Evolutionary conservation across 2,113 vertebrate species (phyloP), one percentile per base, ranked within the genome.

Genomic region (Acrocephalus kingi): DNA sequence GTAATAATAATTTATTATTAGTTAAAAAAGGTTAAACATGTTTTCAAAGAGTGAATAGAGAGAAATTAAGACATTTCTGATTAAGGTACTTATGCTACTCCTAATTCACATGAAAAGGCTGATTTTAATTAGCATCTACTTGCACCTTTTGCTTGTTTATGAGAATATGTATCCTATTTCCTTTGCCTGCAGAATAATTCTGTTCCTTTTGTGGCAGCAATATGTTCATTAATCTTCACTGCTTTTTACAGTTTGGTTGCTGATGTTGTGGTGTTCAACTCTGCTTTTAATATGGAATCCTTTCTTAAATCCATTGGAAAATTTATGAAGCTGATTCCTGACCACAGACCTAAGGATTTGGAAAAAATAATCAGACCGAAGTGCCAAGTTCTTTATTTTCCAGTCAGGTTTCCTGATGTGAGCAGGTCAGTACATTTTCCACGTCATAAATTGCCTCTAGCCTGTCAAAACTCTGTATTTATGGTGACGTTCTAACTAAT

Each of bases 261-360:
- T 75, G 99, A 99, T 85, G 94, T 97, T 55, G 98, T 98, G 87
- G 97, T 98, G 48, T 99, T 99, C 97, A 99, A 99, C 98, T 98
- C 98, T 18, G 67, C 96, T 74, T 98, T 99, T 98, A 99, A 99
- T 97, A 99, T 99, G 99, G 98, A 99, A 77, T 99, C 99, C 39
- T 99, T 99, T 97, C 98, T 99, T 62, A 98, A 98, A 30, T 98
- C 98, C 85, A 98, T 99, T 87, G 96, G 97, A 67, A 98, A 98
- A 94, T 99, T 99, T 96, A 97, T 99, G 98, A 99, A 99, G 97
- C 97, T 98, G 97, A 99, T 99, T 95, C 99, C 99, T 55, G 99
- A 99, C 98, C 98, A 99, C 92, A 98, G 99, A 85, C 99, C 99
- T 84, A 98, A 95, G 96, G 97, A 98, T 96, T 93, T 99, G 97